Evolutionary conservation across 2,113 vertebrate genomes (phyloP).

Genomic region (Mionectes macconnelli): DNA sequence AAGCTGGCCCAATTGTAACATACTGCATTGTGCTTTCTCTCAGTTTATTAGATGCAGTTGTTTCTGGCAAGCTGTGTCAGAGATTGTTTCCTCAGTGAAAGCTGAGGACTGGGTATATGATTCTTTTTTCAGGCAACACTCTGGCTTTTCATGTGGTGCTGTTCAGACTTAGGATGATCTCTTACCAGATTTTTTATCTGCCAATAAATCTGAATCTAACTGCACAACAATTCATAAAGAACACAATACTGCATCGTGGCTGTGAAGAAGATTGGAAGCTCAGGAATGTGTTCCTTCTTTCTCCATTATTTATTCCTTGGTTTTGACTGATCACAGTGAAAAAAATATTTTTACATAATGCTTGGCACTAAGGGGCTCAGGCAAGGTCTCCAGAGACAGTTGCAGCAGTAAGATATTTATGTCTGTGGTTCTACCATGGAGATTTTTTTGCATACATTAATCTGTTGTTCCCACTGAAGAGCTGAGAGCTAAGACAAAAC

Average conservation of each 20-base stretch:
- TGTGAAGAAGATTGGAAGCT: background rate
- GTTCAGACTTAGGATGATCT: background rate
- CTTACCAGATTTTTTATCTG: background rate
- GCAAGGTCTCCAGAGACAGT: background rate
- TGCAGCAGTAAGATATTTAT: background rate
- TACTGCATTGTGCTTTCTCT: background rate
- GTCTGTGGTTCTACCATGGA: background rate
- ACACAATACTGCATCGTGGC: background rate
- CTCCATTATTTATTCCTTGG: background rate
- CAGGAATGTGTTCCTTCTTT: background rate
- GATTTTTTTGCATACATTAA: background rate
- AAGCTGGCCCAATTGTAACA: background rate
- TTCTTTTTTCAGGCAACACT: background rate
- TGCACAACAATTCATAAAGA: background rate
- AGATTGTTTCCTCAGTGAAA: background rate
- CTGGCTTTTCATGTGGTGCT: background rate
- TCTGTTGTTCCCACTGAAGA: background rate
- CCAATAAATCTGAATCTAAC: background rate
- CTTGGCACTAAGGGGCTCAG: background rate
- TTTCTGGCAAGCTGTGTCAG: background rate
- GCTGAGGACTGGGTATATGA: background rate
- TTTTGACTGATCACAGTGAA: background rate
- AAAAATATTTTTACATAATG: background rate
- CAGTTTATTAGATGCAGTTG: background rate
- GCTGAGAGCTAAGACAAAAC: background rate